A percentile compares a stretch with the other conserved stretches of the same genome.
phyloP scores from a whole-genome alignment of 2,113 vertebrate genomes.

The Origma solitaria region DNA sequence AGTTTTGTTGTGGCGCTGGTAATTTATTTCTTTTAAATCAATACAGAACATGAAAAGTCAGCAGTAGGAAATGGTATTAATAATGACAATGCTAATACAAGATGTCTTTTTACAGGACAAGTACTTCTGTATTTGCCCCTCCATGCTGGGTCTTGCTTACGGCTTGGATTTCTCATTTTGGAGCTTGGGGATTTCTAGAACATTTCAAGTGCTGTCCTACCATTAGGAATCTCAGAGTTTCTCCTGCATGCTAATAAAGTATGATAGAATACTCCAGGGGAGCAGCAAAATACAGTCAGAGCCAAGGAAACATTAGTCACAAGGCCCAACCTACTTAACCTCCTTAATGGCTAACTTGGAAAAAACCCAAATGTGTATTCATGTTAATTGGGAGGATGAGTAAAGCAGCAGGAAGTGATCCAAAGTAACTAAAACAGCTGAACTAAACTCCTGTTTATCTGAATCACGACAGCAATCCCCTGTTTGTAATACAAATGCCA shows the following conservation, averaged over 20 bases:
- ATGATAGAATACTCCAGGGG: not conserved
- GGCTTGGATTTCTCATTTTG: not conserved
- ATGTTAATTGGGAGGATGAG: conserved; percentile 13
- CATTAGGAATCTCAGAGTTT: not conserved
- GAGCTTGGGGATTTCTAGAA: not conserved
- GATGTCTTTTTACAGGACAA: not conserved
- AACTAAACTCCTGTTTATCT: not conserved
- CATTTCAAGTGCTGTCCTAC: not conserved
- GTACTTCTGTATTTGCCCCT: not conserved
- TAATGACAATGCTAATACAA: not conserved
- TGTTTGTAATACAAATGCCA: not conserved
- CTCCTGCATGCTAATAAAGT: not conserved
- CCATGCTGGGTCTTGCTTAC: not conserved
- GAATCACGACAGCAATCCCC: not conserved
- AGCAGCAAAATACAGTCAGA: not conserved
- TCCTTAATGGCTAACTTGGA: conserved; percentile 5
- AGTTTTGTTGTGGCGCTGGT: not conserved
- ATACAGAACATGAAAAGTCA: not conserved
- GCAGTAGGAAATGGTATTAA: not conserved
- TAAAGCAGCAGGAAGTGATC: conserved; percentile 51
- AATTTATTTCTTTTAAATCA: not conserved
- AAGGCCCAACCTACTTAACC: conserved; percentile 10
- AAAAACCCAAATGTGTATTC: not conserved
- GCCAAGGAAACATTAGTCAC: conserved; percentile 36
- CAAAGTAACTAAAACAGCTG: conserved; percentile 31